Evolutionary conservation across 2,888 invertebrate species (phyloP), one percentile per base, ranked within the genome.

Genomic region (Oegoconia quadripuncta): DNA sequence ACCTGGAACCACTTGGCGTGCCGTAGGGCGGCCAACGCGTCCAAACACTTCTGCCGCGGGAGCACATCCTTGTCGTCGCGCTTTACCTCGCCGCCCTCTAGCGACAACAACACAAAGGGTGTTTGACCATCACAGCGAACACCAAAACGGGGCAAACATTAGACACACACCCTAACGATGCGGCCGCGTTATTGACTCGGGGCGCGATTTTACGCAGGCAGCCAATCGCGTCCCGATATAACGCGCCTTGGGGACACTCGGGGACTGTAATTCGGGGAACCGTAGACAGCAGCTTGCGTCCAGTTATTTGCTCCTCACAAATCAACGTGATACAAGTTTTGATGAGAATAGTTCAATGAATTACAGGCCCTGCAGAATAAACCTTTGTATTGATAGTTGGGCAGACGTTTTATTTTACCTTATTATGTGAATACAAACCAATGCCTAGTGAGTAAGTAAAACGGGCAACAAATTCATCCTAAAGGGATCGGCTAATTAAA

Each of bases 1-100:
- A 97, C 97, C 97, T 99, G 98, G 95, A 99, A 99, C 98, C 99
- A 99, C 93, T 99, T 99, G 91, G 98, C 97, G 93, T 98, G 98
- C 91, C 99, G 96, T 90, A 99, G 95, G 90, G 97, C 97, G 91
- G 99, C 98, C 91, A 99, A 95, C 91, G 99, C 98, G 93, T 97
- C 95, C 91, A 99, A 95, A 93, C 99, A 99, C 91, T 97, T 97
- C 91, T 97, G 96, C 91, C 97, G 96, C 93, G 97, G 96, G 90
- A 99, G 95, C 88, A 97, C 94, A 91, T 98, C 98, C 90, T 93
- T 93, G 91, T 92, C 92, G 90, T 92, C 92, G 89, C 92, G 91
- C 89, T 84, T 89, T 89, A 84, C 88, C 88, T 89, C 83, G 88
- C 88, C 91, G 75, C 89, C 83, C 82, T 88, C 79, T 88, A 88